phyloP scores from a whole-genome alignment of 2,797 vertebrate genomes.

The Cryptoprocta ferox region DNA sequence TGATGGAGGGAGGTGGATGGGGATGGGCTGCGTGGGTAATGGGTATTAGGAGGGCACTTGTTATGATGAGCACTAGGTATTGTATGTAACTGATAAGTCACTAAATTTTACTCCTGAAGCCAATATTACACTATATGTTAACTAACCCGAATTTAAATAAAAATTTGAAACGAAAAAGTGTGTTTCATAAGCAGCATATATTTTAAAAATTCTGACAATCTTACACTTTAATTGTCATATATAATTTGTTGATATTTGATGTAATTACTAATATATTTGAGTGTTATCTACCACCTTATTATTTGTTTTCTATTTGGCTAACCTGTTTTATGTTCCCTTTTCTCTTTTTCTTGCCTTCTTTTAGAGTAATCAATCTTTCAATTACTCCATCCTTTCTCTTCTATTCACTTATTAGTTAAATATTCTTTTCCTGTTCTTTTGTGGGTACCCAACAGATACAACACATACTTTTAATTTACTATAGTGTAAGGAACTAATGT shows the following conservation, averaged over 20 bases:
- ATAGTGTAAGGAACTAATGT: background rate
- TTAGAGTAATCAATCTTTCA: background rate
- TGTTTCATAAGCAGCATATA: background rate
- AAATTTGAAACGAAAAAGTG: background rate
- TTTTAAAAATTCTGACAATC: background rate
- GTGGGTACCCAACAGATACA: background rate
- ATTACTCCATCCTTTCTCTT: background rate
- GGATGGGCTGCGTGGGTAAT: too few species aligned
- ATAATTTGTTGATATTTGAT: background rate
- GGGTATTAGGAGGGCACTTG: too few species aligned
- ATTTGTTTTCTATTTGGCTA: background rate
- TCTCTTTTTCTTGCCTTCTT: background rate
- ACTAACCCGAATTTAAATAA: too few species aligned
- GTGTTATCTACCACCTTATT: background rate
- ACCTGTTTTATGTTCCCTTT: background rate
- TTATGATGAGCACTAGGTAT: too few species aligned
- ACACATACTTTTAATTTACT: background rate
- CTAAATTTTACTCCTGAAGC: too few species aligned
- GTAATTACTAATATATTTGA: background rate
- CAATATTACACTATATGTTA: too few species aligned
- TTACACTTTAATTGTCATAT: background rate
- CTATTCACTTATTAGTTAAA: background rate
- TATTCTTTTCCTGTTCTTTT: background rate
- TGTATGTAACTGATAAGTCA: too few species aligned
- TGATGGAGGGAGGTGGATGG: too few species aligned